phyloP scores from a whole-genome alignment of 2,888 invertebrate genomes.

The Oscheius sp. region DNA sequence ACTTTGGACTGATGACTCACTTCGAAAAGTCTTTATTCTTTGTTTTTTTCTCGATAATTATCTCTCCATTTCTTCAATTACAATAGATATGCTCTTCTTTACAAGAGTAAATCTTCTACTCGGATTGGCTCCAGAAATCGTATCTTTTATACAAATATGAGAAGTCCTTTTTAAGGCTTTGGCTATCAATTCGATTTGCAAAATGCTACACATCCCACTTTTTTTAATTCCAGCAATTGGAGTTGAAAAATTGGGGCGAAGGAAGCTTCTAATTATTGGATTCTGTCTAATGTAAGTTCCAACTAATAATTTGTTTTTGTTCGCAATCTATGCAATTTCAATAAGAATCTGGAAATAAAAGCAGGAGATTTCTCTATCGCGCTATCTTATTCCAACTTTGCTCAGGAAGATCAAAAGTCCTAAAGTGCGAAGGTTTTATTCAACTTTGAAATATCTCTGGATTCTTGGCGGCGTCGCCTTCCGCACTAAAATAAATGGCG shows the following conservation, averaged over 20 bases:
- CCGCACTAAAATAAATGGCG: too few species aligned
- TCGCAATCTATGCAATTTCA: too few species aligned
- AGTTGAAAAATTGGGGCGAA: neutral
- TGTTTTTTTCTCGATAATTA: neutral
- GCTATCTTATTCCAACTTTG: too few species aligned
- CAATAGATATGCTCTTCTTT: neutral
- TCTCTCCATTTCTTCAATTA: neutral
- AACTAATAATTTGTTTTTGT: too few species aligned
- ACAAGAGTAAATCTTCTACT: neutral
- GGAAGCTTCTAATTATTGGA: neutral
- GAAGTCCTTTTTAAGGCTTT: neutral
- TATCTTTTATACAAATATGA: neutral
- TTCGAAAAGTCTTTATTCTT: slow-evolving; percentile 6
- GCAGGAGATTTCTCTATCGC: too few species aligned
- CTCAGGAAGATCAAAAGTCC: too few species aligned
- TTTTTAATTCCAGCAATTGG: neutral
- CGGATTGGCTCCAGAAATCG: neutral
- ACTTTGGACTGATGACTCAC: slow-evolving; percentile 9
- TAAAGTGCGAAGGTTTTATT: too few species aligned
- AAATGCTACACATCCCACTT: neutral
- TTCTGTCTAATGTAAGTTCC: neutral
- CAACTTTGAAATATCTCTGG: too few species aligned
- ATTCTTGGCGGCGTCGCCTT: too few species aligned
- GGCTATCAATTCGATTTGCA: neutral
- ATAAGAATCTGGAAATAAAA: too few species aligned